Evolutionary conservation across 2,113 vertebrate species (phyloP).

Genomic region (Paracanthobrama guichenoti): DNA sequence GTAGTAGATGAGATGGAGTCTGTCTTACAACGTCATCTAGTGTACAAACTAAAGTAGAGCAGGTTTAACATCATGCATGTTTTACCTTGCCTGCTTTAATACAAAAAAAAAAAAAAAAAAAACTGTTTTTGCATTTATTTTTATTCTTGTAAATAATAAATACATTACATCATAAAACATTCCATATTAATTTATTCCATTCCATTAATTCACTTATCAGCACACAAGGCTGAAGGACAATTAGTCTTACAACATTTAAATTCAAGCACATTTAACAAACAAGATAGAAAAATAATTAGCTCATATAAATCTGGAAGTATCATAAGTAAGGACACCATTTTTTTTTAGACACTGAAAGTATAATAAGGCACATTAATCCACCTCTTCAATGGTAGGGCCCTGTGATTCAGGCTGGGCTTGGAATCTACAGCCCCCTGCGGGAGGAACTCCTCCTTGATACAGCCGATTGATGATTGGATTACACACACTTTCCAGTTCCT

Average conservation of each 20-base stretch:
- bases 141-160: neutral
- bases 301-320: neutral
- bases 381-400: conserved; percentile 70
- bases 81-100: neutral
- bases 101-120: neutral
- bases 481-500: conserved; percentile 68
- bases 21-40: conserved; percentile 62
- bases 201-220: neutral
- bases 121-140: neutral
- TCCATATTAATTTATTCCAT: neutral
- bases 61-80: neutral
- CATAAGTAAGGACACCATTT: neutral
- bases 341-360: neutral
- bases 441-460: conserved; percentile 61
- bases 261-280: conserved; percentile 7
- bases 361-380: conserved; percentile 57
- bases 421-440: conserved; percentile 52
- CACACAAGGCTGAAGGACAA: neutral
- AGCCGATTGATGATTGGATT: conserved; percentile 67
- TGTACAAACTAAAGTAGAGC: conserved; percentile 46
- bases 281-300: neutral
- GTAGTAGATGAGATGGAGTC: no score
- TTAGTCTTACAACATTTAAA: neutral
- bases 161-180: neutral
- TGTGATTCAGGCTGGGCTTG: conserved; percentile 56